Conservation (phyloP, 2,113 vertebrate species). For the Ceratotherium simum region DNA sequence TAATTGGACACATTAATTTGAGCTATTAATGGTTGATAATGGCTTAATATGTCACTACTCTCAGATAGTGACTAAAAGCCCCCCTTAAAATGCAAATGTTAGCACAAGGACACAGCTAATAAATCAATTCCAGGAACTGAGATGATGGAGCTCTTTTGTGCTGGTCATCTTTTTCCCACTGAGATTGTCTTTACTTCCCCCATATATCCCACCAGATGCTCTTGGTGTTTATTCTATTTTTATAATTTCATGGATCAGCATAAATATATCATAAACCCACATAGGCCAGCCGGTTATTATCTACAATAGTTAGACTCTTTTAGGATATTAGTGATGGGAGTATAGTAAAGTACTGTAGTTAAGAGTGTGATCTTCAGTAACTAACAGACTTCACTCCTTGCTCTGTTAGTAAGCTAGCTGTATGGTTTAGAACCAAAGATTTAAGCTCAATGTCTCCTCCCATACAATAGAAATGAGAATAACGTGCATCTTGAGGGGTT, state of each 20-base stretch:
- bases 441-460: background rate
- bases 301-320: background rate
- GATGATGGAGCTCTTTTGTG: background rate
- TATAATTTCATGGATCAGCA: conserved; percentile 9
- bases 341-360: background rate
- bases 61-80: conserved; percentile 52
- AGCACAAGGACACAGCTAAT: conserved; percentile 45
- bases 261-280: background rate
- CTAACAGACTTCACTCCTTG: background rate
- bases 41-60: conserved; percentile 63
- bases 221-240: conserved; percentile 29
- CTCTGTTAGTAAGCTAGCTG: background rate
- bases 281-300: background rate
- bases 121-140: conserved; percentile 46
- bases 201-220: background rate
- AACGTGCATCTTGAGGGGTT: background rate
- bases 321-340: background rate
- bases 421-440: background rate
- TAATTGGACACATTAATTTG: conserved; percentile 70
- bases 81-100: conserved; percentile 57
- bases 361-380: background rate
- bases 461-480: background rate
- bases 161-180: background rate
- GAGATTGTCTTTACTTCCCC: background rate
- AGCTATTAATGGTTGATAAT: conserved; percentile 71